phyloP scores from a whole-genome alignment of 2,888 invertebrate species.

The Morpho helenor region DNA sequence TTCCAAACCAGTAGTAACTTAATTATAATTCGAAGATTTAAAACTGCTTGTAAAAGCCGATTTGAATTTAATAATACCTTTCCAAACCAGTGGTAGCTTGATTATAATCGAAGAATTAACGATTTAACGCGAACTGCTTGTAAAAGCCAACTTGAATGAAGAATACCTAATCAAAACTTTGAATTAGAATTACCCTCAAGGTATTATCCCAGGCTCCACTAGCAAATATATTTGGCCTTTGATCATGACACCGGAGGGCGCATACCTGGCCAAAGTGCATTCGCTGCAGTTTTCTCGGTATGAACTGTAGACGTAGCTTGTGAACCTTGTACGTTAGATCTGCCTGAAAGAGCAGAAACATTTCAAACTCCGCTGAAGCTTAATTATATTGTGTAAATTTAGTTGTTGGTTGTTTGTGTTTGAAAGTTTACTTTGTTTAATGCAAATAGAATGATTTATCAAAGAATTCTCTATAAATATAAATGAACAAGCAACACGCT shows the following conservation, averaged over 20 bases:
- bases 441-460: conserved; percentile 10
- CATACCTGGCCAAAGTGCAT: conserved; percentile 64
- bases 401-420: conserved; percentile 6
- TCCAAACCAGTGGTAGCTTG: no score
- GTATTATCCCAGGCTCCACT: conserved; percentile 79
- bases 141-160: no score
- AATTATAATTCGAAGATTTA: no score
- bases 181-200: conserved; percentile 57
- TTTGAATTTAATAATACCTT: no score
- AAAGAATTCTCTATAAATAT: conserved; percentile 6
- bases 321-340: conserved; percentile 60
- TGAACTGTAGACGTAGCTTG: conserved; percentile 62
- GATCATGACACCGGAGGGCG: conserved; percentile 68
- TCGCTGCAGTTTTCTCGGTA: conserved; percentile 65
- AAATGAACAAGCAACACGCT: background rate
- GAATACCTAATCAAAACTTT: no score
- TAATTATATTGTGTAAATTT: conserved; percentile 2
- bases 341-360: conserved; percentile 36
- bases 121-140: no score
- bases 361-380: background rate
- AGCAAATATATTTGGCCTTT: conserved; percentile 59
- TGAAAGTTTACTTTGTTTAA: conserved; percentile 10
- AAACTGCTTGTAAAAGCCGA: no score
- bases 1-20: no score
- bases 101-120: no score